These are phyloP conservation scores for Cantharis rufa DNA, from an alignment of 2,888 invertebrate genomes.

Conservation along the genomic window DNA sequence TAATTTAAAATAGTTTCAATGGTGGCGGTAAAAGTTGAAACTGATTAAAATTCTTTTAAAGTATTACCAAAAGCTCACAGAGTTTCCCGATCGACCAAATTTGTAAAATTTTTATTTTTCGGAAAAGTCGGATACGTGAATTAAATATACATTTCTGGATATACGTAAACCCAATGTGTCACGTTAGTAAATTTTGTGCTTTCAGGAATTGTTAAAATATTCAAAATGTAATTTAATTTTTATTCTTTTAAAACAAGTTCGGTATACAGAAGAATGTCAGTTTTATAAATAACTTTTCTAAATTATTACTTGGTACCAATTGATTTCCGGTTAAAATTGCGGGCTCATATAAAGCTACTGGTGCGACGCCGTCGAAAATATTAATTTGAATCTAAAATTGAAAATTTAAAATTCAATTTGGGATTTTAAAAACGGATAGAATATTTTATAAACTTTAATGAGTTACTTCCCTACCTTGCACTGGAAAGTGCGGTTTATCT, in stretches of 20 bases:
- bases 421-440: background rate
- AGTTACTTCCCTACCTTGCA: background rate
- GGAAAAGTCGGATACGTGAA: background rate
- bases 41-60: background rate
- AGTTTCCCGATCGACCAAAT: background rate
- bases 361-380: background rate
- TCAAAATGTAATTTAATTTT: background rate
- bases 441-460: background rate
- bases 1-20: background rate
- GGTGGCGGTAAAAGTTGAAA: background rate
- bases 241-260: background rate
- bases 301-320: background rate
- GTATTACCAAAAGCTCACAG: background rate
- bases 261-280: background rate
- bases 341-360: background rate
- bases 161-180: background rate
- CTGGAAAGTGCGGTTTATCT: background rate
- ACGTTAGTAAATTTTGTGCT: background rate
- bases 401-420: background rate
- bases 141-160: background rate
- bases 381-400: background rate
- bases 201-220: background rate
- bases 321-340: background rate
- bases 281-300: background rate
- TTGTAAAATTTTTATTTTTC: background rate